Evolutionary conservation across 2,888 invertebrate species (phyloP), one percentile per base, ranked within the genome.

Genomic region (Ophion costatus): DNA sequence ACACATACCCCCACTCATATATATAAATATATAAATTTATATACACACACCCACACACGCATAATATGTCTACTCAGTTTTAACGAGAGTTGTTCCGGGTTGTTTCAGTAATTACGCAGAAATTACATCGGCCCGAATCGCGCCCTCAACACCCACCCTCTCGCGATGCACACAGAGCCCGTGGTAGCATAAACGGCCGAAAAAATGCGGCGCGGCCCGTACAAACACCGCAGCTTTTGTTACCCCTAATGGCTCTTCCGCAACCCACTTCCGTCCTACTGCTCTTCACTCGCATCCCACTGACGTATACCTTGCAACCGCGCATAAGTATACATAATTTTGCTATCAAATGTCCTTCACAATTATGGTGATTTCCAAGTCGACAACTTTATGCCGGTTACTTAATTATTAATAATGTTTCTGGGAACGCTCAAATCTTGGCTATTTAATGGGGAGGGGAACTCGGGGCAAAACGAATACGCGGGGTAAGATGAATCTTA

Each of bases 81-180:
- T 91, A 92, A 91, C 91, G 92, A 92, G 91, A 91, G 90, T 92
- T 92, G 91, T 92, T 92, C 90, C 88, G 89, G 89, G 88, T 91
- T 91, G 91, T 90, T 92, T 90, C 88, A 88, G 92, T 91, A 92
- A 93, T 92, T 92, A 91, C 91, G 89, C 90, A 90, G 88, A 92
- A 93, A 93, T 92, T 91, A 90, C 91, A 89, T 88, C 87, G 89
- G 87, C 87, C 89, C 87, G 59, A 24, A 77, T 85, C 82, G 84
- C 84, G 42, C 33, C 9, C 59, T 5, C n/a, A 33, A n/a, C 22
- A 9, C 42, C 73, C 61, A 45, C 20, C 42, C 9, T 7, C 5
- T 9, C 7, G 38, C 38, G 4, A 61, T 57, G 56, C 57, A 73
- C 20, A 59, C 42, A 22, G 42, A 74, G 73, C 22, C 38, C 29